Conservation (phyloP, 2,888 invertebrate genomes). For the Leptopterna dolabrata region DNA sequence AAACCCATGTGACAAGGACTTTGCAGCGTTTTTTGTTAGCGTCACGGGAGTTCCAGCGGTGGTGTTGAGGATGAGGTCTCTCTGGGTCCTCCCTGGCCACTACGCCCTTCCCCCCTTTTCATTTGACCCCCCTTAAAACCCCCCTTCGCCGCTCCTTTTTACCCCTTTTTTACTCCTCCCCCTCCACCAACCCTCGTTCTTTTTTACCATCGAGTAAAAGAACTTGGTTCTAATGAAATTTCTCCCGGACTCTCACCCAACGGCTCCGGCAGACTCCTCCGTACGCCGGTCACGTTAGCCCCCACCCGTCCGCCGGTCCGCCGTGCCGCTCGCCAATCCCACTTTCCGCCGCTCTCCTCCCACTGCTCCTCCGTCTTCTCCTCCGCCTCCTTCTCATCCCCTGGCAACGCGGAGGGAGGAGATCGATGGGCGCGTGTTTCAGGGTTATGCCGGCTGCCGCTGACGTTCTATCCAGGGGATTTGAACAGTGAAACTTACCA, state of each 20-base stretch:
- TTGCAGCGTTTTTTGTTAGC: too few relatives aligned
- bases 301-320: neutral
- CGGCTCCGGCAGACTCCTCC: neutral
- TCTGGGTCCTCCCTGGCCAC: neutral
- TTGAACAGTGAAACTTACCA: too few relatives aligned
- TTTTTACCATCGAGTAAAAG: neutral
- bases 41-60: too few relatives aligned
- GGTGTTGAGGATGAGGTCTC: neutral
- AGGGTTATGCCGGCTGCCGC: neutral
- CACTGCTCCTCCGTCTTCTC: neutral
- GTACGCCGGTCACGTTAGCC: neutral
- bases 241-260: neutral
- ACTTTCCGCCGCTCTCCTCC: neutral
- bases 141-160: neutral
- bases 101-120: neutral
- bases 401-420: neutral
- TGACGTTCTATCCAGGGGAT: too few relatives aligned
- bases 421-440: slow-evolving; percentile 1
- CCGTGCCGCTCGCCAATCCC: neutral
- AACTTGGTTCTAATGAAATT: neutral
- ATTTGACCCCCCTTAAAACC: neutral
- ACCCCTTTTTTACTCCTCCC: neutral
- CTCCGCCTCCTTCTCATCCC: neutral
- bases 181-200: neutral
- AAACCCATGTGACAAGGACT: too few relatives aligned